Evolutionary conservation across 2,888 invertebrate species (phyloP), one percentile per base, ranked within the genome.

Genomic region (Acronicta alni): DNA sequence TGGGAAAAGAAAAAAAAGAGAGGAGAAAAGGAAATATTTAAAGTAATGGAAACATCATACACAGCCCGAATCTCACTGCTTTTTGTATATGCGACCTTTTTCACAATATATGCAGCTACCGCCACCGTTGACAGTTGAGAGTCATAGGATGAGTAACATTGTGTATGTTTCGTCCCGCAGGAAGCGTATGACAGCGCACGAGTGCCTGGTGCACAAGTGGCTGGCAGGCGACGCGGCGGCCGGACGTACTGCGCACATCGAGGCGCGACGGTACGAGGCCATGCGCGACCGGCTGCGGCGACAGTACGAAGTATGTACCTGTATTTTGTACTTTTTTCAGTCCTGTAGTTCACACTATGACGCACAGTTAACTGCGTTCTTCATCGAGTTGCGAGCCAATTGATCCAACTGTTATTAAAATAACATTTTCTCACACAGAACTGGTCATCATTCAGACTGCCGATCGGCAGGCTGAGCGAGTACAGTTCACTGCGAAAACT

Each of bases 161-260:
- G 8, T 26, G 30, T 30, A 10, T 12, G 3, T 2, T 5, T 12
- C 12, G 3, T n/a, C 0, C 0, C 0, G 1, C 47, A 98, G 98
- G 84, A 98, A 99, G 89, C 97, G 99, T 83, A 97, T 99, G 97
- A 99, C 99, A 0, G 99, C 99, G 0, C 99, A 99, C 94, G 99
- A 99, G 92, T 99, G 99, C 85, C 91, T 99, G 37, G 92, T 98
- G 57, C 99, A 99, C 95, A 95, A 97, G 41, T 99, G 99, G 99
- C 93, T 99, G 77, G 97, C 97, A 54, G 98, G 98, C 41, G 98
- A 98, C 85, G 97, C 97, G 67, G 96, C 96, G 39, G 88, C 89
- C 0, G 95, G 94, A 3, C 95, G 97, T 82, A 97, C 97, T 0
- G 95, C 96, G 67, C 95, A 95, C 69, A 99, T 99, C 84, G 97